These are phyloP conservation scores for Amblyjoppa fuscipennis DNA, from an alignment of 2,888 invertebrate species.

Conservation along the genomic window DNA sequence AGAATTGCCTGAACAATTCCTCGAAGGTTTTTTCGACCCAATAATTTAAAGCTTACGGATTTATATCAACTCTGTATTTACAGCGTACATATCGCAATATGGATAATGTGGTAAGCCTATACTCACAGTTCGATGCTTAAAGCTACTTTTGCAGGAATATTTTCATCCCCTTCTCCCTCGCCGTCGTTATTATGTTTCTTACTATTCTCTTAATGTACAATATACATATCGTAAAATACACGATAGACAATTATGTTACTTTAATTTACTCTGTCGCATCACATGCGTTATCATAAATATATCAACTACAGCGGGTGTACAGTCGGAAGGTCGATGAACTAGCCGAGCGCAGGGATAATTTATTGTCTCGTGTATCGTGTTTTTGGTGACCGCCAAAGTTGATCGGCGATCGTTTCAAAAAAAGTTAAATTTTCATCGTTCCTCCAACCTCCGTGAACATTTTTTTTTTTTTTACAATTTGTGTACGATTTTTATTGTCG, in stretches of 20 bases:
- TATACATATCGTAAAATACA: conserved; percentile 34
- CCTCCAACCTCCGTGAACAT: conserved; percentile 45
- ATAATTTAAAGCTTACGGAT: conserved; percentile 26
- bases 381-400: background rate
- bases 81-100: conserved; percentile 40
- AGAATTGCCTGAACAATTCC: conserved; percentile 3
- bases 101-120: conserved; percentile 46
- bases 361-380: conserved; percentile 53
- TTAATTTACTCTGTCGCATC: conserved; percentile 58
- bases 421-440: conserved; percentile 33
- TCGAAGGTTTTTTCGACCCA: conserved; percentile 30
- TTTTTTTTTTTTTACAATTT: conserved; percentile 11
- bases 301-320: conserved; percentile 52
- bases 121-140: conserved; percentile 61
- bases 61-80: conserved; percentile 47
- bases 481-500: conserved; percentile 54
- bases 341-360: conserved; percentile 37
- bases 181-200: conserved; percentile 58
- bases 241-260: conserved; percentile 49
- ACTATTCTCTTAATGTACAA: conserved; percentile 40
- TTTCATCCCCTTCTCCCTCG: conserved; percentile 6
- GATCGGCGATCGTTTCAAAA: conserved; percentile 5
- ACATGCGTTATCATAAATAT: conserved; percentile 57
- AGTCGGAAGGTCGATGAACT: conserved; percentile 46
- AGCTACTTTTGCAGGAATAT: conserved; percentile 57